Percentiles rank a stretch among this genome's conserved stretches.
Conservation (phyloP, 2,888 invertebrate genomes). For the Lysandra bellargus region DNA sequence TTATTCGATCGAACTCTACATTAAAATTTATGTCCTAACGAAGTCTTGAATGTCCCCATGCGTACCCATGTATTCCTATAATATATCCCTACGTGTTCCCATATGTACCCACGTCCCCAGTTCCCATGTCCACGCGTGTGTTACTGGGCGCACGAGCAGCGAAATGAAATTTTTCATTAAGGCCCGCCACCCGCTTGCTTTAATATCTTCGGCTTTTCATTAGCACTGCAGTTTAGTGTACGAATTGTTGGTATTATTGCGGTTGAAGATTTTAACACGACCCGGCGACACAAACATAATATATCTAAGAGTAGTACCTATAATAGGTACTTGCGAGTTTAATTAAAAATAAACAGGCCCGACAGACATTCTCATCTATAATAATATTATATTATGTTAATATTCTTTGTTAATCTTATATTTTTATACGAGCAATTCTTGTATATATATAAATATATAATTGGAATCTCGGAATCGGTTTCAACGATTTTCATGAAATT, state of each 20-base stretch:
- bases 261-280: slow-evolving; percentile 18
- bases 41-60: background rate
- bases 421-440: too few species aligned
- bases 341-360: too few species aligned
- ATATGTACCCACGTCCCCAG: background rate
- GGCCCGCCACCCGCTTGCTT: slow-evolving; percentile 42
- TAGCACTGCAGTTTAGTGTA: slow-evolving; percentile 40
- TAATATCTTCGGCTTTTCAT: slow-evolving; percentile 47
- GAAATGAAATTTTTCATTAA: slow-evolving; percentile 51
- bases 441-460: too few species aligned
- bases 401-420: too few species aligned
- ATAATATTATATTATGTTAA: too few species aligned
- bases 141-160: slow-evolving; percentile 31
- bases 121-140: background rate
- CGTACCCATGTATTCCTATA: background rate
- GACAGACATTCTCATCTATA: too few species aligned
- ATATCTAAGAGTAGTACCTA: background rate
- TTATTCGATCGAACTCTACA: too few species aligned
- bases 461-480: too few species aligned
- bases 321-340: background rate
- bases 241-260: slow-evolving; percentile 30
- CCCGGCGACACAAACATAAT: background rate
- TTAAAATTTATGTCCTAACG: too few species aligned
- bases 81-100: background rate
- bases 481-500: too few species aligned